Evolutionary conservation across 2,797 vertebrate species (phyloP), one percentile per base, ranked within the genome.

Genomic region (Fratercula arctica): DNA sequence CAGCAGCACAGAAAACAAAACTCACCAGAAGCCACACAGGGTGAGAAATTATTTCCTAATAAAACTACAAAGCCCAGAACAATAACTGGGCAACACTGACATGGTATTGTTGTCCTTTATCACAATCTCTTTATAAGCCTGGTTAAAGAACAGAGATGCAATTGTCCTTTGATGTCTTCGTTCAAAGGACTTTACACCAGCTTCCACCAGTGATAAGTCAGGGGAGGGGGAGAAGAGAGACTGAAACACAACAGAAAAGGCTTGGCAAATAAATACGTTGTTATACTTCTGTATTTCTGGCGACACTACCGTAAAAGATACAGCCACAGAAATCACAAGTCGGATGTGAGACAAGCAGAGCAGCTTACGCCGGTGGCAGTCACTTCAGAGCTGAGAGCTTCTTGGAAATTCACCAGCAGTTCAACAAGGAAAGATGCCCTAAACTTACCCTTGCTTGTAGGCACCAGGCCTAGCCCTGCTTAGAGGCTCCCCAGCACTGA

Each of bases 21-120:
- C 85, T 33, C 90, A 93, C 95, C 94, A 93, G 97, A 97, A 97
- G 91, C 92, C 91, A 72, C 86, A 85, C 81, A 54, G 64, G 92
- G 97, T 88, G 94, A 97, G 95, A 97, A 97, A 98, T 98, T 97
- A 98, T 97, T 98, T 98, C 97, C 97, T 97, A 98, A 98, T 98
- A 98, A 98, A 98, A 98, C 97, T 98, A 98, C 97, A 98, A 98
- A 98, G 98, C 87, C 93, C 95, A 97, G 97, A 95, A 98, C 87
- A 95, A 97, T 97, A 97, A 96, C 97, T 89, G 85, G 96, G 96
- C 96, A 95, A 95, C 60, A 85, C 94, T 97, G 97, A 97, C 97
- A 97, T 92, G 95, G 95, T 95, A 98, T 97, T 98, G 97, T 98
- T 97, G 96, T 96, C 97, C 98, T 98, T 97, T 98, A 98, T 98